A percentile compares a stretch with the other conserved stretches of the same genome.
Evolutionary conservation across 2,797 vertebrate species (phyloP).

Genomic region (Hapalemur alaotrensis): DNA sequence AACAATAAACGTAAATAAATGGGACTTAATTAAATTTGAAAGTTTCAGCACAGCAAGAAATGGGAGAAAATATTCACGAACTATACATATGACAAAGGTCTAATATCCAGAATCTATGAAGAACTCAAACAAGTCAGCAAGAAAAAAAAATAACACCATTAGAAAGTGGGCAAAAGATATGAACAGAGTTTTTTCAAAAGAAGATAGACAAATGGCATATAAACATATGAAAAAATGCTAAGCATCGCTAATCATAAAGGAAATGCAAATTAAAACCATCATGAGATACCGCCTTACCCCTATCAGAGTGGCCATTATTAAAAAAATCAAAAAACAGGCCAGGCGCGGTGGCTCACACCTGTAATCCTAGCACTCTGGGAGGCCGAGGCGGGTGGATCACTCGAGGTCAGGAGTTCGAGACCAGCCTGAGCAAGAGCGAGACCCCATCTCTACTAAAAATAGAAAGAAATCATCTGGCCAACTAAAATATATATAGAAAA

Average conservation of each 20-base stretch:
- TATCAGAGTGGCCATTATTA: background rate
- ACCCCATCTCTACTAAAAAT: too few species aligned
- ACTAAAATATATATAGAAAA: too few species aligned
- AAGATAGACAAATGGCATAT: background rate
- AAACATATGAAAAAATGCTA: background rate
- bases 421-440: too few species aligned
- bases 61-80: background rate
- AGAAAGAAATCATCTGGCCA: too few species aligned
- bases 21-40: background rate
- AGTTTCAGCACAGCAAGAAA: background rate
- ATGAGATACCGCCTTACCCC: background rate
- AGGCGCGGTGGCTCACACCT: too few species aligned
- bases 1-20: background rate
- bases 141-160: background rate
- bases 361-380: too few species aligned
- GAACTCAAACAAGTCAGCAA: background rate
- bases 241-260: background rate
- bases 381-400: too few species aligned
- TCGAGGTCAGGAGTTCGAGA: too few species aligned
- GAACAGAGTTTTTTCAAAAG: background rate
- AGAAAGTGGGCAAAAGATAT: background rate
- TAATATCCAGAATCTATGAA: background rate
- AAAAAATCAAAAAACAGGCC: background rate
- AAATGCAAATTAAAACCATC: background rate
- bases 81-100: background rate